A percentile compares a stretch with the other conserved stretches of the same genome.
phyloP scores from a whole-genome alignment of 2,888 invertebrate species.

The Macrophya alboannulata region DNA sequence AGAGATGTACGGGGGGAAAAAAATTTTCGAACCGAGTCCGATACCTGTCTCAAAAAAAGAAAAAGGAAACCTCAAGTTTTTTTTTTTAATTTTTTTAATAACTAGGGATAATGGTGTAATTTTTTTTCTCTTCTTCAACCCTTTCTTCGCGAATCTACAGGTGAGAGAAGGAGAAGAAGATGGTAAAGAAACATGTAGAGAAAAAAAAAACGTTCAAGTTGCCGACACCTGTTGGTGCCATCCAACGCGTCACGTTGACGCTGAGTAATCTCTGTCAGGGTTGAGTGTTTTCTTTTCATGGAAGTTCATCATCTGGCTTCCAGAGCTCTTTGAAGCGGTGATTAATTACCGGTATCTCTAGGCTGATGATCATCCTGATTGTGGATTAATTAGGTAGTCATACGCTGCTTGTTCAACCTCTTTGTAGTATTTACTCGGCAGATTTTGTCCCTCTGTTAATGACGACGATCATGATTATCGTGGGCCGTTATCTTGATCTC shows the following conservation, averaged over 20 bases:
- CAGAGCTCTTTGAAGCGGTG: conserved; percentile 4
- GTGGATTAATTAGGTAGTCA: not conserved
- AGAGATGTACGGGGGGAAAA: conserved; percentile 3
- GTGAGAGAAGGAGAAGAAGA: not conserved
- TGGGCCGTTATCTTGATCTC: not conserved
- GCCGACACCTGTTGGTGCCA: conserved; percentile 47
- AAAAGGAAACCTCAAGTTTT: too few species aligned
- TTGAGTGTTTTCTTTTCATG: conserved; percentile 21
- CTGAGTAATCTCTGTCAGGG: conserved; percentile 48
- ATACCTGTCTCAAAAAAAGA: not conserved
- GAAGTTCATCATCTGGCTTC: conserved; percentile 3
- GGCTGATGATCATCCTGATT: not conserved
- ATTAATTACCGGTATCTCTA: conserved; percentile 5
- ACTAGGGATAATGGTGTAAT: not conserved
- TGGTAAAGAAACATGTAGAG: not conserved
- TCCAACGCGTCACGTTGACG: conserved; percentile 24
- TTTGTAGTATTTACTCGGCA: not conserved
- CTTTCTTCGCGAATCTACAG: not conserved
- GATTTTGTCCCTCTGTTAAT: not conserved
- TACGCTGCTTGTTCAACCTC: not conserved
- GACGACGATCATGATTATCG: not conserved
- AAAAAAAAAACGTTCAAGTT: not conserved
- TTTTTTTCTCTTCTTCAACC: not conserved
- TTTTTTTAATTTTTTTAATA: not conserved
- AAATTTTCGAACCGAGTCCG: not conserved